Base-by-base conservation (phyloP, 2,113 vertebrate genomes). In the Macheiramphus alcinus region DNA sequence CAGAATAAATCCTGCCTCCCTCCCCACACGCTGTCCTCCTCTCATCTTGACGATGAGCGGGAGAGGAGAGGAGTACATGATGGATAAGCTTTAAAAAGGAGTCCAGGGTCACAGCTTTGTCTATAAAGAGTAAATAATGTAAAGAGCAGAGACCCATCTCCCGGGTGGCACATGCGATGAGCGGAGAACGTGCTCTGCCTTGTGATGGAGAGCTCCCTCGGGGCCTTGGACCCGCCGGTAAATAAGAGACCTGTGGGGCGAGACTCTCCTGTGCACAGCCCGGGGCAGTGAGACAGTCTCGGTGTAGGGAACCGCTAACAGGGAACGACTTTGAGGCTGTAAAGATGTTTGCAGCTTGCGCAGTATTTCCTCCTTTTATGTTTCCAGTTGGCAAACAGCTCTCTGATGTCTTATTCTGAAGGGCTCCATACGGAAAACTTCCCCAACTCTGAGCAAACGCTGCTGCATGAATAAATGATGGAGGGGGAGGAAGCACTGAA, bases 71-170 rank as follows among this genome's bases (percentile, higher is more conserved):
- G 34, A 73, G 59, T 72, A 19, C 38, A 17, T 83, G 94, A 95
- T 81, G 65, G 91, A 95, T 93, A 93, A 82, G 84, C 92, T 94
- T 66, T 81, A 71, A 65, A 86, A 82, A 68, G 55, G 61, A 90
- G 62, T 58, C 76, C 92, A 90, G 84, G 91, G 88, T 81, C 92
- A 94, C 40, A 73, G 91, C 91, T 90, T 88, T 88, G 71, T 88
- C 79, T 92, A 95, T 91, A 96, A 96, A 79, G 81, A 94, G 91
- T 94, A 93, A 95, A 96, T 86, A 86, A 91, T 42, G 82, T 36
- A 56, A 62, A 81, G 94, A 94, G 81, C 90, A 71, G 91, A 91
- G 89, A 20, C 75, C 68, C 59, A 8, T 93, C 95, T 96, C 70
- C 84, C 7, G 0, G 78, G 58, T 87, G 76, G 86, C 80, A 32